phyloP scores from a whole-genome alignment of 2,113 vertebrate genomes.

The Montifringilla adamsi region DNA sequence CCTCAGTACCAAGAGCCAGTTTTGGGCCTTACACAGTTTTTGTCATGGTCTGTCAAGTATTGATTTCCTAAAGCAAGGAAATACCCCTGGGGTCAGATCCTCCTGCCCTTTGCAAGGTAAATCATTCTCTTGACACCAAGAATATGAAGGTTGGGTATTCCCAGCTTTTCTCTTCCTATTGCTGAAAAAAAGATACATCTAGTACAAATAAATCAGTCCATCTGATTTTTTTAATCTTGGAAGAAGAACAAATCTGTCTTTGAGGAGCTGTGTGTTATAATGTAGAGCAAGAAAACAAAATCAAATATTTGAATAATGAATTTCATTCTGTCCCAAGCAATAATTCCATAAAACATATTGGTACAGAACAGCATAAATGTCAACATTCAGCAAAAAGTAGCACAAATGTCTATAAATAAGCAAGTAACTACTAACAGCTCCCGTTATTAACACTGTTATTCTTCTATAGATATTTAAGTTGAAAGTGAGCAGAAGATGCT shows the following conservation, averaged over 20 bases:
- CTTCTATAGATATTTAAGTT: neutral
- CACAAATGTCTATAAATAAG: neutral
- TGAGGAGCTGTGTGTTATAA: neutral
- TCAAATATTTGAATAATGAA: constrained; percentile 19
- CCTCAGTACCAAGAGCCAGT: neutral
- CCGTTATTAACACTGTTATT: neutral
- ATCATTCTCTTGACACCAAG: neutral
- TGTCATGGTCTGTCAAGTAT: neutral
- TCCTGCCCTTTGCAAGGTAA: neutral
- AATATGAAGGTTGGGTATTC: neutral
- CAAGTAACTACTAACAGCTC: neutral
- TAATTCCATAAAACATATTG: constrained; percentile 19
- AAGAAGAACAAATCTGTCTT: neutral
- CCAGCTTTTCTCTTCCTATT: neutral
- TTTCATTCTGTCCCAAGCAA: constrained; percentile 24
- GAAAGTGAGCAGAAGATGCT: neutral
- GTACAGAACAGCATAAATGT: neutral
- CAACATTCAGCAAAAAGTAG: neutral
- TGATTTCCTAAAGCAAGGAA: neutral
- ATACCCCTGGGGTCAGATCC: neutral
- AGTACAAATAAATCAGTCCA: neutral
- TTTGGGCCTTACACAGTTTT: neutral
- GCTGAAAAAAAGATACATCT: neutral
- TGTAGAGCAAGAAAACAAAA: neutral
- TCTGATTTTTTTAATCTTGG: neutral